Conservation (phyloP, 2,888 invertebrate species). For the Deilephila elpenor region DNA sequence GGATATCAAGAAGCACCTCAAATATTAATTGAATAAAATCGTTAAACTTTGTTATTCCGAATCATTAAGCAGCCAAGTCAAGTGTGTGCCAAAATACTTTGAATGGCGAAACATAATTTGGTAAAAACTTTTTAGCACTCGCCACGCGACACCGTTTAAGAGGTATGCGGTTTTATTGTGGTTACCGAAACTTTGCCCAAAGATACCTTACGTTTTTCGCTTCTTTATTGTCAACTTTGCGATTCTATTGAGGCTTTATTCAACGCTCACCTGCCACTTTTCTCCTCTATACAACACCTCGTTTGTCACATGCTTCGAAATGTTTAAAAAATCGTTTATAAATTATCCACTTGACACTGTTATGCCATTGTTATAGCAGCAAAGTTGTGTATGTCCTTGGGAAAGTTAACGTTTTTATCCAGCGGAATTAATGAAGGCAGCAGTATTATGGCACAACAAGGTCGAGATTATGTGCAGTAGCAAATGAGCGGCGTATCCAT, state of each 20-base stretch:
- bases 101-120: conserved; percentile 59
- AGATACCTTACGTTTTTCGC: conserved; percentile 58
- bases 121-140: conserved; percentile 64
- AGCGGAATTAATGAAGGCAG: conserved; percentile 20
- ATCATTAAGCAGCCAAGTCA: conserved; percentile 58
- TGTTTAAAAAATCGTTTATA: conserved; percentile 47
- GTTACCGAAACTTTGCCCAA: conserved; percentile 71
- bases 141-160: conserved; percentile 72
- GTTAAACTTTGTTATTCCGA: conserved; percentile 46
- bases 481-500: conserved; percentile 48
- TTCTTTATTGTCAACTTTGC: conserved; percentile 65
- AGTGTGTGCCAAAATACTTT: conserved; percentile 61
- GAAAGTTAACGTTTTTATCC: not conserved
- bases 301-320: conserved; percentile 54
- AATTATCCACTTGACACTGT: conserved; percentile 34
- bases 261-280: conserved; percentile 64
- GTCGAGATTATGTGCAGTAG: conserved; percentile 25
- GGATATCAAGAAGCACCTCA: conserved; percentile 32
- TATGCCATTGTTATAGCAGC: not conserved
- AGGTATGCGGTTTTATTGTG: conserved; percentile 75
- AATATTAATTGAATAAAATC: conserved; percentile 33
- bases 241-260: conserved; percentile 73
- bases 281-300: conserved; percentile 40
- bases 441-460: conserved; percentile 10
- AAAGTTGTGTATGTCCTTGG: not conserved